Conservation (phyloP, 2,888 invertebrate species). For the Orthonychiurus folsomi region DNA sequence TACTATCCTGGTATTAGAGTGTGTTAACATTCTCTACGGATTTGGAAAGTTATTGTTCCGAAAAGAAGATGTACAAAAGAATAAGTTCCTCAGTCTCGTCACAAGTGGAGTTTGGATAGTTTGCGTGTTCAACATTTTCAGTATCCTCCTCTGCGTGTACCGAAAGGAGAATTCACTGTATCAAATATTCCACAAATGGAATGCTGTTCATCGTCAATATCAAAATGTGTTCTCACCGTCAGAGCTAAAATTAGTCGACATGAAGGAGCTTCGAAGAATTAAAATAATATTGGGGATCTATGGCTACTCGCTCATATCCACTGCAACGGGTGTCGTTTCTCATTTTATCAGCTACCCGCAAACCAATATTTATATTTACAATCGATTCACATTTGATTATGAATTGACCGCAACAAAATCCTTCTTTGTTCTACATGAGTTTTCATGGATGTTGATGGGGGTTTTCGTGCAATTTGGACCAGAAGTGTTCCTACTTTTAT, state of each 20-base stretch:
- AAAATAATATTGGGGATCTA: not conserved
- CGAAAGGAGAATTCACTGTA: no score
- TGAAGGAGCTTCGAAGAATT: not conserved
- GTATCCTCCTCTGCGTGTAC: not conserved
- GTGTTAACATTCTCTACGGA: not conserved
- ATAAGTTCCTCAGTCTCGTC: not conserved
- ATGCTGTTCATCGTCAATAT: not conserved
- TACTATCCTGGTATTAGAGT: not conserved
- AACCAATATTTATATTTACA: slow-evolving; percentile 1
- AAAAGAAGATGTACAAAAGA: no score
- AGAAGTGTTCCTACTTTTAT: slow-evolving; percentile 4
- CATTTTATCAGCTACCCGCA: not conserved
- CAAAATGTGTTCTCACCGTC: not conserved
- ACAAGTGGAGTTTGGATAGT: not conserved
- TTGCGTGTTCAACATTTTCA: not conserved
- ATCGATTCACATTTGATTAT: not conserved
- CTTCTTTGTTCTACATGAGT: not conserved
- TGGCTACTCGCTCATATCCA: not conserved
- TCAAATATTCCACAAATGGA: not conserved
- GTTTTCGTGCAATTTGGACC: slow-evolving; percentile 1
- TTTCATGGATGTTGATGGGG: not conserved
- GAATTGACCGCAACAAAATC: not conserved
- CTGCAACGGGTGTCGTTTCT: not conserved
- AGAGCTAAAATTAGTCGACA: not conserved
- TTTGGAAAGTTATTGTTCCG: no score